Base-by-base conservation (phyloP, 2,797 vertebrate genomes). In the Semotilus atromaculatus region DNA sequence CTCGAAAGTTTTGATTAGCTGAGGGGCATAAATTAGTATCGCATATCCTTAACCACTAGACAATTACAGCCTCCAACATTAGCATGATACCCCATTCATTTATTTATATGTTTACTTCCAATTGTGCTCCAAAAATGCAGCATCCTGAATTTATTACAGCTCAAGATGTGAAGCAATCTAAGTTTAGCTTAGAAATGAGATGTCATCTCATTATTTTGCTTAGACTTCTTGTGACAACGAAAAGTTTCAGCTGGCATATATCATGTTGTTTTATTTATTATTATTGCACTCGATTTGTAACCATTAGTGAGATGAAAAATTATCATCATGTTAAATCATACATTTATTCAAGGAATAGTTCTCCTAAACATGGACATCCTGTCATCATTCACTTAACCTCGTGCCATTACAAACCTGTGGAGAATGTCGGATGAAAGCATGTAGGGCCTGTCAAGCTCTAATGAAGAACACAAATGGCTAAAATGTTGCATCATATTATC, bases 1-100 rank as follows among this genome's bases (percentile, higher is more conserved):
- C 67, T 53, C 23, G 45, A 80, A 68, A 68, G 31, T 68, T 80
- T 80, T 80, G 62, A 80, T 80, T 67, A 73, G 81, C 40, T 53
- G 23, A 66, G 9, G 23, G 71, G 70, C 58, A 74, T 83, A 83
- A 53, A 83, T 83, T 75, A 83, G 64, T 16, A 81, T 43, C 1
- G 1, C 80, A 81, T 53, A 81, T 81, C 67, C 36, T 71, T 72
- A 60, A 81, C 34, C 19, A 43, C 18, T 23, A 72, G 51, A 29
- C 67, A 40, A 72, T 48, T 67, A 48, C 43, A 51, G 34, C 67
- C 67, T 62, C 68, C 36, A 72, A 23, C 51, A 72, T 71, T 71
- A 58, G 7, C 26, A n/a, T 10, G 18, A 31, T 60, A 5, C 7
- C 36, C 6, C 36, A 19, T 81, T 70, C 29, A 60, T 76, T 38